A percentile compares a stretch with the other conserved stretches of the same genome.
phyloP scores from a whole-genome alignment of 2,888 invertebrate species.

The Podotricha telesiphe region DNA sequence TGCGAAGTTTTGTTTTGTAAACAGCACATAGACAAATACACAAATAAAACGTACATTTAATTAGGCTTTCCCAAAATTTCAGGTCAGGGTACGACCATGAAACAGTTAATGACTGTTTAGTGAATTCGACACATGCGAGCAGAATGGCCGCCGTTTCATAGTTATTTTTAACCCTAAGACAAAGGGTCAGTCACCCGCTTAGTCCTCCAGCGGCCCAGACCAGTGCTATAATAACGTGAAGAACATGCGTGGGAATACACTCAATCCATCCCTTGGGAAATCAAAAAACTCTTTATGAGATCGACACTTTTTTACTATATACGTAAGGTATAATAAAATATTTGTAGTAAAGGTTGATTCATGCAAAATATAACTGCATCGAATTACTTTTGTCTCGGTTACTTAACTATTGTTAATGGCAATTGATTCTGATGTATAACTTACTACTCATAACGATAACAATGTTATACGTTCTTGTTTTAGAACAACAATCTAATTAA shows the following conservation, averaged over 20 bases:
- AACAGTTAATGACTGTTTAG: constrained; percentile 81
- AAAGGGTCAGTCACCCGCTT: constrained; percentile 80
- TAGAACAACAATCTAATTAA: not conserved
- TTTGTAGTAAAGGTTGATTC: not conserved
- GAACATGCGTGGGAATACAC: constrained; percentile 80
- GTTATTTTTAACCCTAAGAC: constrained; percentile 82
- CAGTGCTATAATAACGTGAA: constrained; percentile 76
- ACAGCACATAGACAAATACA: not conserved
- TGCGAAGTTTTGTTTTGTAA: not conserved
- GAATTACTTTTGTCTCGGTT: too few relatives aligned
- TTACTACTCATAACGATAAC: not conserved
- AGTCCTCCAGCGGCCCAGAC: constrained; percentile 75
- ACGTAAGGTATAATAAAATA: not conserved
- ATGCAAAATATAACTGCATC: not conserved
- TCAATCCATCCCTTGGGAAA: constrained; percentile 41
- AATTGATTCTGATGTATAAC: not conserved
- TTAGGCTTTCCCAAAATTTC: constrained; percentile 66
- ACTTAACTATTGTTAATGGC: not conserved
- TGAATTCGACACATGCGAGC: constrained; percentile 83
- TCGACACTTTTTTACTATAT: not conserved
- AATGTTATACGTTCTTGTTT: not conserved
- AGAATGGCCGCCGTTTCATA: constrained; percentile 77
- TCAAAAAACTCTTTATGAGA: constrained; percentile 24
- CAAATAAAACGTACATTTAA: constrained; percentile 39
- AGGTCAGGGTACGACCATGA: constrained; percentile 82